Evolutionary conservation across 2,113 vertebrate species (phyloP).

Genomic region (Capreolus pygargus): DNA sequence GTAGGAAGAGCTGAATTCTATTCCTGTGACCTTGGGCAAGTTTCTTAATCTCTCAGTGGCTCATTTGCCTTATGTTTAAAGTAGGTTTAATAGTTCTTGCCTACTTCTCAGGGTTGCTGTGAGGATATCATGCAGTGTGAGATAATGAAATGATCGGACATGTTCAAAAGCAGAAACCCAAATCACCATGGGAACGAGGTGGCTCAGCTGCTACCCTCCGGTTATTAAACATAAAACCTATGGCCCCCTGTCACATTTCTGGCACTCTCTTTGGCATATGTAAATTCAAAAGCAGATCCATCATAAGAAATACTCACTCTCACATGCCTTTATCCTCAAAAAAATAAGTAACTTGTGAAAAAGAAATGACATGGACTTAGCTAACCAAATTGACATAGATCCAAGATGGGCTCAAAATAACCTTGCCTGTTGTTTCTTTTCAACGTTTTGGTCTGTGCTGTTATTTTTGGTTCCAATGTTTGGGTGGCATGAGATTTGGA

Average conservation of each 20-base stretch:
- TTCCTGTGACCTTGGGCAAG: neutral
- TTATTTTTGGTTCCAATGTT: conserved; percentile 25
- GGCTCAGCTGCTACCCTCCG: neutral
- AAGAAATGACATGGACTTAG: conserved; percentile 70
- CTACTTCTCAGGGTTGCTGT: neutral
- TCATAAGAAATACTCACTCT: neutral
- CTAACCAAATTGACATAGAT: conserved; percentile 63
- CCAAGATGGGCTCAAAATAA: conserved; percentile 37
- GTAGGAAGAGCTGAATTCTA: neutral
- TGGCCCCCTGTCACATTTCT: neutral
- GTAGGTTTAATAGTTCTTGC: neutral
- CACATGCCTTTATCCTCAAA: neutral
- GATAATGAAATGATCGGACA: neutral
- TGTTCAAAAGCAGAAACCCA: neutral
- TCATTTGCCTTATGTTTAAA: neutral
- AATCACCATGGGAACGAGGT: neutral
- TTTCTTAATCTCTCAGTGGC: neutral
- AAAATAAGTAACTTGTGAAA: neutral
- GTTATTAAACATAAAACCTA: neutral
- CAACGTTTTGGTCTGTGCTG: conserved; percentile 29
- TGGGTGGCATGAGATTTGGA: conserved; percentile 64
- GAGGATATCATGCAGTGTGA: neutral
- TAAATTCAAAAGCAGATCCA: conserved; percentile 11
- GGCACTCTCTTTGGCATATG: conserved; percentile 18
- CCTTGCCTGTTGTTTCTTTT: conserved; percentile 61